Conservation (phyloP, 2,888 invertebrate genomes). For the Tetropium fuscum region DNA sequence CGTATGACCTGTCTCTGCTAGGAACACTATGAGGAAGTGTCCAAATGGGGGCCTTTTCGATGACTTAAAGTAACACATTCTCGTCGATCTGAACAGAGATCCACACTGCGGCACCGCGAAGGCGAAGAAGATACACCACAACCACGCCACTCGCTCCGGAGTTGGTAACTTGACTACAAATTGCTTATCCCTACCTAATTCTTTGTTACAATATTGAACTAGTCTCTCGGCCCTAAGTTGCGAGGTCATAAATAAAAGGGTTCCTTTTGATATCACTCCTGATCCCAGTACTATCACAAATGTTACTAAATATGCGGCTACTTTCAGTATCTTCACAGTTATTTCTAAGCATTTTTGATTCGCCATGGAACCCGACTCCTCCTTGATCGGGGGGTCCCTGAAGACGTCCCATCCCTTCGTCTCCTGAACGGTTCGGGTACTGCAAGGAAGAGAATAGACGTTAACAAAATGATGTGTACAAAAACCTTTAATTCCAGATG, state of each 20-base stretch:
- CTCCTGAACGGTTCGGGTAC: constrained; percentile 86
- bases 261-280: constrained; percentile 90
- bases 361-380: constrained; percentile 90
- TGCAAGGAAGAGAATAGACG: constrained; percentile 64
- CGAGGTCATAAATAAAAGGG: constrained; percentile 92
- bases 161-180: constrained; percentile 85
- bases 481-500: too few relatives aligned
- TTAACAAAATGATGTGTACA: too few relatives aligned
- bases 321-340: constrained; percentile 86
- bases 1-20: constrained; percentile 91
- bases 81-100: constrained; percentile 82
- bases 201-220: constrained; percentile 85
- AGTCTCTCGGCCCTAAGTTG: constrained; percentile 83
- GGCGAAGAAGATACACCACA: constrained; percentile 90
- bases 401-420: constrained; percentile 98
- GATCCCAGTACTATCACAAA: constrained; percentile 87
- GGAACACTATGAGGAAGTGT: constrained; percentile 77
- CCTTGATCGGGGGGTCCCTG: constrained; percentile 89
- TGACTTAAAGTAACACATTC: constrained; percentile 93
- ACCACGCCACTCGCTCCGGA: constrained; percentile 91
- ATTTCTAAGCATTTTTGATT: constrained; percentile 88
- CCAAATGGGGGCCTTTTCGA: constrained; percentile 78
- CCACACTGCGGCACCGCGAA: constrained; percentile 92
- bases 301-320: constrained; percentile 86
- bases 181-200: constrained; percentile 89